phyloP scores from a whole-genome alignment of 2,888 invertebrate genomes.

The Gastracanthus pulcherrimus region DNA sequence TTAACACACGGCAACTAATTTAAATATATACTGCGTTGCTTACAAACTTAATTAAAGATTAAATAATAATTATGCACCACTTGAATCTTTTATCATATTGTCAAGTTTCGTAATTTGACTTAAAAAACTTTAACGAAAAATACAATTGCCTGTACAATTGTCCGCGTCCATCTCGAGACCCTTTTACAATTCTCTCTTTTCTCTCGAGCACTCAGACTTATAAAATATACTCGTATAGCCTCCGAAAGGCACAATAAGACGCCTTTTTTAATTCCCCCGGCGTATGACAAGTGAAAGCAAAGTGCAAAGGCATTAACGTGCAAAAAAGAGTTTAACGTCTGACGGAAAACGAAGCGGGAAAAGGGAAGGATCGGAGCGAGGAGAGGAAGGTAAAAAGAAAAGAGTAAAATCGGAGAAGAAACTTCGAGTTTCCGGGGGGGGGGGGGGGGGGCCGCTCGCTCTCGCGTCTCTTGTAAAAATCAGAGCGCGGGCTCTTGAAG shows the following conservation, averaged over 20 bases:
- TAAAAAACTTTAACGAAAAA: neutral
- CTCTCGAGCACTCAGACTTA: neutral
- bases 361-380: neutral
- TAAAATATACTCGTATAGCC: neutral
- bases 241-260: slow-evolving; percentile 12
- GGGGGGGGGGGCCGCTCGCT: neutral
- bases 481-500: slow-evolving; percentile 41
- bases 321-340: slow-evolving; percentile 8
- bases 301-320: slow-evolving; percentile 37
- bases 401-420: slow-evolving; percentile 34
- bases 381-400: neutral
- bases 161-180: neutral
- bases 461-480: slow-evolving; percentile 36
- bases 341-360: neutral
- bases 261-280: slow-evolving; percentile 37
- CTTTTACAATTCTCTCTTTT: neutral
- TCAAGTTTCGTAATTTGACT: neutral
- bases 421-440: neutral
- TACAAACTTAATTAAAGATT: too few relatives aligned
- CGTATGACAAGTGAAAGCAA: slow-evolving; percentile 43
- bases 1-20: too few relatives aligned
- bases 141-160: neutral
- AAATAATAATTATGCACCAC: too few relatives aligned
- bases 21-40: too few relatives aligned
- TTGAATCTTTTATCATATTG: too few relatives aligned